Base-by-base conservation (phyloP, 2,888 invertebrate genomes). In the Agrilus mali region DNA sequence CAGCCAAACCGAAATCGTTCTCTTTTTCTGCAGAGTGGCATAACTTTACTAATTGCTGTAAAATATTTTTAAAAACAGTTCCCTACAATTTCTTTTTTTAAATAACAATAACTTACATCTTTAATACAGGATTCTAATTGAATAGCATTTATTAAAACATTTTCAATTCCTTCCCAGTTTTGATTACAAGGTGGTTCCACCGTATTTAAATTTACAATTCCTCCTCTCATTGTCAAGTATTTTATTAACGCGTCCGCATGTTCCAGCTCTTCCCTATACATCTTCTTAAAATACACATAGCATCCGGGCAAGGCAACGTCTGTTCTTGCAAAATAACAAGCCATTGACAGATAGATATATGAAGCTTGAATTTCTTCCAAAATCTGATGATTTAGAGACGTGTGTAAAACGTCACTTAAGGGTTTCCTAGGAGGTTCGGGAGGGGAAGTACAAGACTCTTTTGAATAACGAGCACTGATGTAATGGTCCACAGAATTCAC, bases 301-400 rank as follows among this genome's bases (percentile, higher is more conserved):
- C 61, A 63, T 4, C 67, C 67, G 10, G 68, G 65, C 27, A 72
- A 54, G 15, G 70, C 67, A 38, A 72, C 58, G 27, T 69, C 67
- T 0, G 63, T 67, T 36, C 68, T 58, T 12, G 70, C 70, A 46
- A 71, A 72, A 55, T 67, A 69, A 45, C 61, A 56, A 61, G 77
- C 72, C 76, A 80, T 75, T 8, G 76, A 71, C 48, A 78, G 60
- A 59, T 80, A 80, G 39, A 69, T 66, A 58, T 75, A 77, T 50
- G 72, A 71, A 14, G 78, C 78, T 48, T 71, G 70, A 12, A 78
- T 63, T 60, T 80, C 79, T 42, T 65, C 60, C 51, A 70, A 68
- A 50, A 75, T 72, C 59, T 79, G 77, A 36, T 67, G 60, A 57
- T 77, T 77, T 33, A 77, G 52, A 14, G 62, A 8, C 4, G 10